Base-by-base conservation (phyloP, 2,113 vertebrate species). In the Tursiops truncatus region DNA sequence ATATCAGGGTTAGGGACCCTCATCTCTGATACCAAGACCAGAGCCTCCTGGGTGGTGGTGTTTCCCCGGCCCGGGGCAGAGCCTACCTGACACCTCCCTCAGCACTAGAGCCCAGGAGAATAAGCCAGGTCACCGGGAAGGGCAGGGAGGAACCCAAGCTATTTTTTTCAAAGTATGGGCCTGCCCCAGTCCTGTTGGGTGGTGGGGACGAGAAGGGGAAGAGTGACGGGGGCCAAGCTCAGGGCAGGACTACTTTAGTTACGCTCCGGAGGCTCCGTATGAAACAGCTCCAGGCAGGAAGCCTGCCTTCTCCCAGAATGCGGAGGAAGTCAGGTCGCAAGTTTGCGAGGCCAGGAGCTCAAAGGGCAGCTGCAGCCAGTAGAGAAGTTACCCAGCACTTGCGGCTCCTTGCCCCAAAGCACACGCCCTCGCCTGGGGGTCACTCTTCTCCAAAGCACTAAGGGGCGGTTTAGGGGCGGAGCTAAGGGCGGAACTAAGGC, bases 261-360 rank as follows among this genome's bases (percentile, higher is more conserved):
- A 65, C 50, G 84, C 83, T 94, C 79, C 5, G 44, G 50, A 92
- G 77, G 79, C 79, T 95, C 94, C 95, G 62, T 84, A 71, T 95
- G 68, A 38, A 96, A 85, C 91, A 70, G 85, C 91, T 96, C 81
- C 91, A 50, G 95, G 91, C 95, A 97, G 96, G 95, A 97, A 91
- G 92, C 93, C 82, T 73, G 86, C 93, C 89, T 79, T 73, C 89
- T 65, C 88, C 97, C 94, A 90, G 85, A 80, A 41, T 65, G 84
- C 62, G 80, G 92, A 97, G 93, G 96, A 97, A 98, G 91, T 97
- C 88, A 12, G 36, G 85, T 91, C 47, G 91, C 91, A 97, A 95
- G 85, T 93, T 70, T 67, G 91, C 31, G 5, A 80, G 21, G 21
- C 77, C 13, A 25, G 33, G 33, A 36, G 77, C 3, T n/a, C 21